Evolutionary conservation across 2,113 vertebrate species (phyloP).

Genomic region (Brachyistius frenatus): DNA sequence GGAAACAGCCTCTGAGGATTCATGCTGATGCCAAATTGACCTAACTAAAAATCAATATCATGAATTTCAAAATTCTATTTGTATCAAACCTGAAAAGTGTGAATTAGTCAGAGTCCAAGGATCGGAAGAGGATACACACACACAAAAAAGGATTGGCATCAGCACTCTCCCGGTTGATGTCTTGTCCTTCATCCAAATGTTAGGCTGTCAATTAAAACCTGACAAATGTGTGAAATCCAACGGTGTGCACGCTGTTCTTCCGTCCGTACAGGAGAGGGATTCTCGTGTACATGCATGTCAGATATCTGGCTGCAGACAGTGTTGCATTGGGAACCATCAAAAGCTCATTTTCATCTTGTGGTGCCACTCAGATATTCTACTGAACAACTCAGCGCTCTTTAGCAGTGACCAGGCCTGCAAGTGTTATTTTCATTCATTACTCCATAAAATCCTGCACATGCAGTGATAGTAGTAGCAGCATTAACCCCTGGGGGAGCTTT

Average conservation of each 20-base stretch:
- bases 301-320: not conserved
- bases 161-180: slow-evolving; percentile 21
- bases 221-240: slow-evolving; percentile 32
- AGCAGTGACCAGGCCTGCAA: too few relatives aligned
- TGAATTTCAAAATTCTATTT: too few relatives aligned
- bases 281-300: slow-evolving; percentile 7
- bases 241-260: not conserved
- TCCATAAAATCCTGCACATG: not conserved
- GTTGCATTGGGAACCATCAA: not conserved
- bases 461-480: not conserved
- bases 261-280: slow-evolving; percentile 1
- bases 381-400: too few relatives aligned
- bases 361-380: too few relatives aligned
- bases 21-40: too few relatives aligned
- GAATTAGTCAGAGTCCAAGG: too few relatives aligned
- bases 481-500: not conserved
- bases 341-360: too few relatives aligned
- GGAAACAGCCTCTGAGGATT: too few relatives aligned
- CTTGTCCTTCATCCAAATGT: slow-evolving; percentile 75
- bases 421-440: too few relatives aligned
- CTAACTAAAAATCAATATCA: too few relatives aligned
- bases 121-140: not conserved
- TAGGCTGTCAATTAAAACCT: slow-evolving; percentile 76
- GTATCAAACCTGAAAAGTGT: too few relatives aligned
- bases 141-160: not conserved